Conservation (phyloP, 2,113 vertebrate genomes). For the Mobula hypostoma region DNA sequence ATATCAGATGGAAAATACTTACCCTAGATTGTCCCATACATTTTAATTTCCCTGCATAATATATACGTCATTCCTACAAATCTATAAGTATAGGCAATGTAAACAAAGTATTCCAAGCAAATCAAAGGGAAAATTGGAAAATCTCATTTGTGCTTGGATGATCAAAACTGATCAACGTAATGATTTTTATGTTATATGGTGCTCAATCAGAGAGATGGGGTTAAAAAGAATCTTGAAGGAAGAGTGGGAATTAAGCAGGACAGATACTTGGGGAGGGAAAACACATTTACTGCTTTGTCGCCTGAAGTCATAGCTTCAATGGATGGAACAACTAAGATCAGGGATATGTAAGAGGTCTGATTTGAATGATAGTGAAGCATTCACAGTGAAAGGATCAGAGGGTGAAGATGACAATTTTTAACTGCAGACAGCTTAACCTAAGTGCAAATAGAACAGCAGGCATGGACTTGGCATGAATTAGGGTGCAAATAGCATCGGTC, state of each 20-base stretch:
- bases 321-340: not conserved
- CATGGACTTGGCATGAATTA: not conserved
- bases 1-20: not conserved
- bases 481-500: not conserved
- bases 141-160: not conserved
- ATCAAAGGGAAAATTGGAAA: not conserved
- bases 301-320: not conserved
- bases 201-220: not conserved
- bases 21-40: not conserved
- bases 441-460: not conserved
- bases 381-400: not conserved
- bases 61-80: too few species aligned
- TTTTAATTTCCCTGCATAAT: not conserved
- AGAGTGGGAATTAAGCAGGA: not conserved
- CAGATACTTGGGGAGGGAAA: not conserved
- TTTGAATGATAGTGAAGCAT: not conserved
- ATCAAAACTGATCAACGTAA: not conserved
- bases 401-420: not conserved
- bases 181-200: not conserved
- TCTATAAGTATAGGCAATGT: not conserved
- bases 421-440: not conserved
- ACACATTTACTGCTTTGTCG: not conserved
- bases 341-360: not conserved
- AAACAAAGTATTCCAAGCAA: not conserved
- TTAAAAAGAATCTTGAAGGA: not conserved